Base-by-base conservation (phyloP, 2,113 vertebrate genomes). In the Tachysurus vachellii region DNA sequence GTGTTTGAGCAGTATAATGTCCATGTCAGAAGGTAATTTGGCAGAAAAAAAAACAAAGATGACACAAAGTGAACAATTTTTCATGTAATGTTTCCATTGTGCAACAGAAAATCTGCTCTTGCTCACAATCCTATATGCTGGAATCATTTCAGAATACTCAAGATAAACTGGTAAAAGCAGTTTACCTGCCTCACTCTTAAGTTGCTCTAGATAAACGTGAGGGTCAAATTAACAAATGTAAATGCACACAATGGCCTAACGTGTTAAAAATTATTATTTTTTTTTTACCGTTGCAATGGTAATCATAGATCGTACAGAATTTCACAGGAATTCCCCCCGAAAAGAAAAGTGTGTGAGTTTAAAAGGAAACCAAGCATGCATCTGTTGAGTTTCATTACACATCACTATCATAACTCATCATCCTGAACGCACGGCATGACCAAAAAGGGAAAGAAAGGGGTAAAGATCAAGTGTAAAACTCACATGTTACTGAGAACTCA, bases 341-440 rank as follows among this genome's bases (percentile, higher is more conserved):
- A 57, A n/a, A 83, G 26, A 71, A 57, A 70, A 80, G 2, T 36
- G 54, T 31, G 11, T 2, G 31, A 66, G 81, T 77, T 50, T 73
- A 57, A 76, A 44, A 57, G 80, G 47, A 83, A 76, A 53, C 68
- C 47, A 50, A 50, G 26, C 11, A 77, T 8, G 47, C 84, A 62
- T 53, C 36, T 73, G 62, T 42, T 57, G 10, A 21, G 68, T 82
- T 87, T 87, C 86, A 54, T 26, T 36, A 59, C 62, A 73, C 47
- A 26, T 82, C 36, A 75, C 53, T 57, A 56, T 56, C 64, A 81
- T 56, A 66, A 80, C 47, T 31, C 23, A 85, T 77, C 75, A 54
- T 31, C 17, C 17, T 68, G n/a, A 82, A 50, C 54, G 53, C 44
- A 26, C 42, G 50, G 11, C 80, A 73, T 53, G 59, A 2, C 13